Evolutionary conservation across 2,888 invertebrate species (phyloP).

Genomic region (Drosophila neoperkinsi): DNA sequence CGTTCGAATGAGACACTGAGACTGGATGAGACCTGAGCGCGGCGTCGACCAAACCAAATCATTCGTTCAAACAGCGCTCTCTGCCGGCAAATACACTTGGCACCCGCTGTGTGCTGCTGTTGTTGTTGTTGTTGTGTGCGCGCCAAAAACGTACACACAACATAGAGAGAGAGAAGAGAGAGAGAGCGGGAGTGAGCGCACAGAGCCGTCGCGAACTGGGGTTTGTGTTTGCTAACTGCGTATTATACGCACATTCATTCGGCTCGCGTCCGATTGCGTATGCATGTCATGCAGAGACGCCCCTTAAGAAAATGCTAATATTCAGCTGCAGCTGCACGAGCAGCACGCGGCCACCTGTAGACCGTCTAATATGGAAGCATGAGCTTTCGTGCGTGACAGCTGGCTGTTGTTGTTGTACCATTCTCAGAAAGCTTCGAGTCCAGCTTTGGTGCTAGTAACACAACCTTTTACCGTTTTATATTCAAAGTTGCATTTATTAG

Average conservation of each 20-base stretch:
- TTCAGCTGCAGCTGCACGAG: constrained; percentile 7
- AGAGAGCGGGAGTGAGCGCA: constrained; percentile 21
- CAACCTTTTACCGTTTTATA: background rate
- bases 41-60: constrained; percentile 27
- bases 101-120: constrained; percentile 4
- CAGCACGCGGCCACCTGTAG: constrained; percentile 42
- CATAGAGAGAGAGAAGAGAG: constrained; percentile 16
- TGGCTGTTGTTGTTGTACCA: background rate
- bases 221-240: background rate
- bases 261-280: constrained; percentile 3
- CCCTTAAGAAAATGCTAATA: background rate
- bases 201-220: constrained; percentile 32
- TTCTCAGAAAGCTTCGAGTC: constrained; percentile 14
- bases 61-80: constrained; percentile 33
- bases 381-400: constrained; percentile 6
- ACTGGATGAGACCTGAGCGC: constrained; percentile 26
- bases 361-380: constrained; percentile 5
- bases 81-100: constrained; percentile 60
- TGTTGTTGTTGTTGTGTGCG: constrained; percentile 53
- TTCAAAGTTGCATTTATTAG: background rate
- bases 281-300: constrained; percentile 6
- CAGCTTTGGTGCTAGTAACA: constrained; percentile 12
- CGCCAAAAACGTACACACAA: constrained; percentile 65
- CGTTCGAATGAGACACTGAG: constrained; percentile 58
- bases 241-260: background rate